Evolutionary conservation across 2,797 vertebrate species (phyloP).

Genomic region (Sebastes melanostomus): DNA sequence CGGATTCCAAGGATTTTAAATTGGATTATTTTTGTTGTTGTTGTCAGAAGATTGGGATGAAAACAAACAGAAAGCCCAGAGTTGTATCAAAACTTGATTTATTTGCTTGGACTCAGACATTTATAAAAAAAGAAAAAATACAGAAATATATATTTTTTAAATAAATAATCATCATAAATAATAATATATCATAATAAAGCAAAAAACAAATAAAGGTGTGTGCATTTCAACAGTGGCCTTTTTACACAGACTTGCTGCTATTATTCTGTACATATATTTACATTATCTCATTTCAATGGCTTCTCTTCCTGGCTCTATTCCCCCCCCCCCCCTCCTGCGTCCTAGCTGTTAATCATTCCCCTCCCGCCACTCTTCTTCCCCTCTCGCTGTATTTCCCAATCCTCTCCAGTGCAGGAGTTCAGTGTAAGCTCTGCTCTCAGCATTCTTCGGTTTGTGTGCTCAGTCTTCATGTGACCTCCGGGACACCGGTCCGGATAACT

Average conservation of each 20-base stretch:
- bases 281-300: neutral
- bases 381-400: constrained; percentile 22
- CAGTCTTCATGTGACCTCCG: constrained; percentile 29
- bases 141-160: constrained; percentile 5
- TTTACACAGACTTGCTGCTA: constrained; percentile 43
- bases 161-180: constrained; percentile 75
- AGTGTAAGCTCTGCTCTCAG: constrained; percentile 41
- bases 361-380: neutral
- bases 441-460: constrained; percentile 10
- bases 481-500: constrained; percentile 18
- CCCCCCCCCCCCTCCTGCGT: neutral
- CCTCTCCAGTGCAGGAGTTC: constrained; percentile 29
- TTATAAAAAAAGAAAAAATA: constrained; percentile 3
- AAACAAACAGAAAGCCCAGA: neutral
- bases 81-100: constrained; percentile 60
- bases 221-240: constrained; percentile 34
- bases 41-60: neutral
- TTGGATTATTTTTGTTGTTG: neutral
- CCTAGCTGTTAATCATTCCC: neutral
- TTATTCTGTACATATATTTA: constrained; percentile 11
- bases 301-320: neutral
- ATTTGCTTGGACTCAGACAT: constrained; percentile 33
- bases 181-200: constrained; percentile 1
- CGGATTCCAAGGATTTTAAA: neutral
- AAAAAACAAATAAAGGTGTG: constrained; percentile 10